These are phyloP conservation scores for Metaphire vulgaris DNA, from an alignment of 1,140 invertebrate genomes.

Conservation along the genomic window DNA sequence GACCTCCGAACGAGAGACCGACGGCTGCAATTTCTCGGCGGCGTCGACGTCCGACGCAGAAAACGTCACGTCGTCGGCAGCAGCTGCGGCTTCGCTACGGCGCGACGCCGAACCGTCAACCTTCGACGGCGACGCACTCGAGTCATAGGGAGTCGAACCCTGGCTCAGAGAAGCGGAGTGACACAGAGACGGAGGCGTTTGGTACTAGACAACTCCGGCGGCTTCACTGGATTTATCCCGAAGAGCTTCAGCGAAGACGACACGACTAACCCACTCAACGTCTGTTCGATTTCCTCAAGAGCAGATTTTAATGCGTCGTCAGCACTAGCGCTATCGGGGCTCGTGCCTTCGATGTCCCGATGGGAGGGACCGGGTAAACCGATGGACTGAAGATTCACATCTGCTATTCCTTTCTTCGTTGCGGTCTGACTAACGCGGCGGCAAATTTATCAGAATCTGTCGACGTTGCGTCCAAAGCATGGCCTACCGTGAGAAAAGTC, in stretches of 20 bases:
- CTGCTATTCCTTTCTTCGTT: neutral
- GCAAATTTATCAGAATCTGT: neutral
- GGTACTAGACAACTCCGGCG: neutral
- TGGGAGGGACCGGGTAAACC: neutral
- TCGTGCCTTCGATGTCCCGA: neutral
- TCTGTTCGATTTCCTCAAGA: neutral
- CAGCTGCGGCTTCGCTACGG: neutral
- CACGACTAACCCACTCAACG: neutral
- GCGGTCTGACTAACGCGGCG: neutral
- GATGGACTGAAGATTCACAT: neutral
- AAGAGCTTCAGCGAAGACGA: neutral
- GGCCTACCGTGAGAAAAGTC: neutral
- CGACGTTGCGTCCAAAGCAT: neutral
- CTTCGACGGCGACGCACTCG: neutral
- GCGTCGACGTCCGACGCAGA: neutral
- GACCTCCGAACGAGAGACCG: neutral
- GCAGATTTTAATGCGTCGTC: neutral
- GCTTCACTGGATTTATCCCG: neutral
- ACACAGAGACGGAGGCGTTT: neutral
- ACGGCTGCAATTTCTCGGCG: neutral
- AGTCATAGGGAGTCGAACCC: neutral
- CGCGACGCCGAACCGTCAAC: neutral
- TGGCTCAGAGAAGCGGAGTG: neutral
- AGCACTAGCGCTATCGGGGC: neutral
- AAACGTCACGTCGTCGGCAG: neutral